Percentiles rank a stretch among this genome's conserved stretches.
phyloP scores from a whole-genome alignment of 2,888 invertebrate species.

The Oscheius myriophilus region DNA sequence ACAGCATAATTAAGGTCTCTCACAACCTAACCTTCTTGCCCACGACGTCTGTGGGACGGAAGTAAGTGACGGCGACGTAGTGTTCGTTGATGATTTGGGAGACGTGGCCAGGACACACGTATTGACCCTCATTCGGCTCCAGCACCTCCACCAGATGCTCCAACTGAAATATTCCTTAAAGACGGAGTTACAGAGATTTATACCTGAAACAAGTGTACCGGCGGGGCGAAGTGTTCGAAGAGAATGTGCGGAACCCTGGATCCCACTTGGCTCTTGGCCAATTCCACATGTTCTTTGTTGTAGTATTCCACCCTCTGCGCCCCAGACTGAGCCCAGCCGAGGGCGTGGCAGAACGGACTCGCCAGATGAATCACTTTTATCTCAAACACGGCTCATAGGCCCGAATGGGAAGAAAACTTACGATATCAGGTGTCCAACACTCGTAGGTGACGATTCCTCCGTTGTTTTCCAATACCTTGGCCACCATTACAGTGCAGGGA shows the following conservation, averaged over 20 bases:
- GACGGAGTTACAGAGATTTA: too few relatives aligned
- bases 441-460: slow-evolving; percentile 19
- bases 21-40: too few relatives aligned
- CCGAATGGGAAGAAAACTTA: neutral
- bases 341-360: neutral
- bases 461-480: slow-evolving; percentile 4
- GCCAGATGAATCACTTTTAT: slow-evolving; percentile 1
- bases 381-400: neutral
- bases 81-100: slow-evolving; percentile 6
- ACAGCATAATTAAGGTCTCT: too few relatives aligned
- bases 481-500: slow-evolving; percentile 6
- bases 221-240: neutral
- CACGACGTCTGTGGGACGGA: too few relatives aligned
- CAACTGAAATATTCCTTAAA: slow-evolving; percentile 13
- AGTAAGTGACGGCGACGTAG: neutral
- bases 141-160: slow-evolving; percentile 14
- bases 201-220: slow-evolving; percentile 3
- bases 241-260: neutral
- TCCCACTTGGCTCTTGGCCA: too few relatives aligned
- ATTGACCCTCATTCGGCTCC: slow-evolving; percentile 8
- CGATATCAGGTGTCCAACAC: neutral
- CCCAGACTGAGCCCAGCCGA: neutral
- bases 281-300: too few relatives aligned
- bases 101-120: slow-evolving; percentile 21
- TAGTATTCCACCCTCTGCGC: too few relatives aligned